Base-by-base conservation (phyloP, 2,888 invertebrate species). In the Drosophila austrosaltans region DNA sequence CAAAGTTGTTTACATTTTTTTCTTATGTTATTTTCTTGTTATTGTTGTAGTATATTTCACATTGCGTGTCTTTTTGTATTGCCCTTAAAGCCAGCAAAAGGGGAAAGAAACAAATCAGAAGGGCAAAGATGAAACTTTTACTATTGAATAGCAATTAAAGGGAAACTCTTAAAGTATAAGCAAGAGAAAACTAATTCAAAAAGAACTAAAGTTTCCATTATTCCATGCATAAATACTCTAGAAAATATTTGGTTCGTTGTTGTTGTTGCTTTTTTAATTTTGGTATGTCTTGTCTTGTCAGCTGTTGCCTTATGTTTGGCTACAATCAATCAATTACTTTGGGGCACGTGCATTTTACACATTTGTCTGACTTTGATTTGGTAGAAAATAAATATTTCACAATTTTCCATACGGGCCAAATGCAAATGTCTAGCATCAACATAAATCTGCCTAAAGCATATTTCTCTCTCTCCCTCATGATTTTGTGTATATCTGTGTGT, bases 1-100 rank as follows among this genome's bases (percentile, higher is more conserved):
- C 54, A 56, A 72, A 77, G 69, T 76, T 86, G 83, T 73, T 86
- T 87, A 72, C 79, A 77, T 73, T 76, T 88, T 89, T 81, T 83
- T 68, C 63, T 48, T 58, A 32, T 72, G 82, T 87, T 71, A 76
- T 76, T 73, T 76, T 88, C 83, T 81, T 73, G 77, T 83, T 66
- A 69, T 57, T 71, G 77, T 78, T 66, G 63, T 39, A 30, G 42
- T 39, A 48, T 48, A 25, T 48, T 48, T 4, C 48, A 48, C 48
- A 48, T 48, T 48, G 48, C 48, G 48, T 48, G 48, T 48, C 22
- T 25, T 22, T 48, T 48, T 48, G 48, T 16, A 12, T 48, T 48
- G 20, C 22, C 8, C 48, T 2, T 8, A 48, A 22, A 48, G 22
- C 5, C 32, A 32, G 32, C 32, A 32, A 32, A 48, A 25, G 16